A percentile compares a stretch with the other conserved stretches of the same genome.
phyloP scores from a whole-genome alignment of 2,113 vertebrate genomes.

The Fregetta grallaria region DNA sequence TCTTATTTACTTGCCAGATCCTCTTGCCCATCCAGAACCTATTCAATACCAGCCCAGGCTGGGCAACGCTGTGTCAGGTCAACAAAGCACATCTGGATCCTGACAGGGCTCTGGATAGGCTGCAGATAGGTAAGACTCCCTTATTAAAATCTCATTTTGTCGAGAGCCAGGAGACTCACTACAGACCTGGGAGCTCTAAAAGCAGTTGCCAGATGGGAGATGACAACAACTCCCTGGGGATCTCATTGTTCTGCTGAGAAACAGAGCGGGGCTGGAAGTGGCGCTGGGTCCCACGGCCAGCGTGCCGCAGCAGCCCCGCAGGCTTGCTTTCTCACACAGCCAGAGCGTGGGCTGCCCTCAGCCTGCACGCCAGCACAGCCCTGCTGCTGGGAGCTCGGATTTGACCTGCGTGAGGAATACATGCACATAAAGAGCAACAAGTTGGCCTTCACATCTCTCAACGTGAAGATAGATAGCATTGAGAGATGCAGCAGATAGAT shows the following conservation, averaged over 20 bases:
- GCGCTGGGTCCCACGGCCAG: accelerated
- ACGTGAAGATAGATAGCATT: too few relatives aligned
- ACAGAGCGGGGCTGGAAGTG: neutral
- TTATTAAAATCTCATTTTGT: neutral
- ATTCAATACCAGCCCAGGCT: neutral
- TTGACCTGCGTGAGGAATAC: neutral
- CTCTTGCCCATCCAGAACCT: neutral
- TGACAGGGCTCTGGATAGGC: neutral
- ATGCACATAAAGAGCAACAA: neutral
- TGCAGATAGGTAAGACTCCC: neutral
- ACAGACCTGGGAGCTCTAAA: neutral
- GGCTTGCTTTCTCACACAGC: neutral
- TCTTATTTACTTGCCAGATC: neutral
- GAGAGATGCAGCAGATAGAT: neutral
- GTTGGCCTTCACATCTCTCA: neutral
- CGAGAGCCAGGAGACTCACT: neutral
- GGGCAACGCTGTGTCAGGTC: neutral
- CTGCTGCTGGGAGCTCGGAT: neutral
- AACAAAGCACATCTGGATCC: neutral
- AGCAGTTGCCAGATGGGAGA: neutral
- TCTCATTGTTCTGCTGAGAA: neutral
- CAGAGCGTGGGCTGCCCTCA: neutral
- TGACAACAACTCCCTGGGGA: neutral
- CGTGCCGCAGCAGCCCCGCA: neutral
- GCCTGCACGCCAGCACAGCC: neutral